These are phyloP conservation scores for Xanthia togata DNA, from an alignment of 2,888 invertebrate genomes.

Conservation along the genomic window DNA sequence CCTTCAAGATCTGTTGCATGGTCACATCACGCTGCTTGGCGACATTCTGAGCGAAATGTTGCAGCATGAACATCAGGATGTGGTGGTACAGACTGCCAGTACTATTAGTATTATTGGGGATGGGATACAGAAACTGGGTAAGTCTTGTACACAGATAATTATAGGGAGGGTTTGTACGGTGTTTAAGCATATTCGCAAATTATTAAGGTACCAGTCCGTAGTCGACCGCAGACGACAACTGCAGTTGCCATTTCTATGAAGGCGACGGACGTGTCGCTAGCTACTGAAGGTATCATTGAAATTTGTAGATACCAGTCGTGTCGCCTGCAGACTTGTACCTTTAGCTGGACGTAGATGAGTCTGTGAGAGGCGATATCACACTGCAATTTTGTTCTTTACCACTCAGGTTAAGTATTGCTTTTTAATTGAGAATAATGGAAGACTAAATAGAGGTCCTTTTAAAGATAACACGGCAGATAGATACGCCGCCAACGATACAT, in stretches of 20 bases:
- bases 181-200: neutral
- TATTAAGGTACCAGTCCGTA: no score
- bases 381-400: neutral
- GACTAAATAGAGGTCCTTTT: neutral
- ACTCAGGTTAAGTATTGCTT: neutral
- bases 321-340: no score
- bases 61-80: constrained; percentile 91
- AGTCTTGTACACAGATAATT: neutral
- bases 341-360: neutral
- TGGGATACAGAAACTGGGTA: constrained; percentile 90
- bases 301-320: no score
- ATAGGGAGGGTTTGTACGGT: no score
- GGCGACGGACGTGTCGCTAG: no score
- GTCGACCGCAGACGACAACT: no score
- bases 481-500: no score
- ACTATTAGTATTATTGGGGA: constrained; percentile 93
- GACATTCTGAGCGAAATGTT: constrained; percentile 91
- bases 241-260: no score
- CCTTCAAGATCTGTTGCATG: constrained; percentile 88
- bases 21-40: constrained; percentile 91
- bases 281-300: no score
- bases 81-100: constrained; percentile 93
- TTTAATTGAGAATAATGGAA: neutral
- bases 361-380: neutral
- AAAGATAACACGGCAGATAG: neutral